Evolutionary conservation across 1,140 invertebrate genomes (phyloP), one percentile per base, ranked within the genome.

Genomic region (Xylocopa sonorina): DNA sequence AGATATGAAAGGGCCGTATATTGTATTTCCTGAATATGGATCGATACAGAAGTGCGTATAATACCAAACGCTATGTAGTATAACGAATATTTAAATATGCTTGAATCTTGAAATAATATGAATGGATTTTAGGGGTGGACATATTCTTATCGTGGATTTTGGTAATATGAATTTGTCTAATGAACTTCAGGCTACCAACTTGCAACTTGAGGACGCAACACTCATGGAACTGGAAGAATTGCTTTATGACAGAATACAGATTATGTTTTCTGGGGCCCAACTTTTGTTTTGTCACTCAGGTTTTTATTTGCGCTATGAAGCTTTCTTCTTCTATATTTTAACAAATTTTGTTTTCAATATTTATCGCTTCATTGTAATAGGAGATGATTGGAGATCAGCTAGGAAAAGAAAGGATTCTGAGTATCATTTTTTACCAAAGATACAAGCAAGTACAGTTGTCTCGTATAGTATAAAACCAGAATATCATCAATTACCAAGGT

Each of bases 151-250:
- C 6, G 43, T 96, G 34, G 97, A 97, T 92, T 93, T 97, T 46
- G 96, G 96, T 53, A 94, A 95, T 57, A 91, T 97, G 64, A 94
- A 94, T 46, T 92, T 97, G 2, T 95, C 94, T 80, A 97, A 95
- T 75, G 97, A 97, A 88, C 91, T 97, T 69, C 96, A 97, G 89
- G 95, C 95, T 10, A 92, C 94, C 16, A 94, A 94, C 75, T 90
- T 95, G 85, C 93, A 95, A 34, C 89, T 96, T 3, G 96, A 97
- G 90, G 96, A 97, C 88, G 95, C 95, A 0, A 97, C 96, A 0
- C 95, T 96, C 86, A 97, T 97, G 94, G 96, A 97, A 93, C 91
- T 97, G 24, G 96, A 97, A 88, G 96, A 97, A 90, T 93, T 95
- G 72, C 91, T 97, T 2, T 98, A 97, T 86, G 96, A 97, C 84